Evolutionary conservation across 2,113 vertebrate species (phyloP).

Genomic region (Plecturocebus donacophilus): DNA sequence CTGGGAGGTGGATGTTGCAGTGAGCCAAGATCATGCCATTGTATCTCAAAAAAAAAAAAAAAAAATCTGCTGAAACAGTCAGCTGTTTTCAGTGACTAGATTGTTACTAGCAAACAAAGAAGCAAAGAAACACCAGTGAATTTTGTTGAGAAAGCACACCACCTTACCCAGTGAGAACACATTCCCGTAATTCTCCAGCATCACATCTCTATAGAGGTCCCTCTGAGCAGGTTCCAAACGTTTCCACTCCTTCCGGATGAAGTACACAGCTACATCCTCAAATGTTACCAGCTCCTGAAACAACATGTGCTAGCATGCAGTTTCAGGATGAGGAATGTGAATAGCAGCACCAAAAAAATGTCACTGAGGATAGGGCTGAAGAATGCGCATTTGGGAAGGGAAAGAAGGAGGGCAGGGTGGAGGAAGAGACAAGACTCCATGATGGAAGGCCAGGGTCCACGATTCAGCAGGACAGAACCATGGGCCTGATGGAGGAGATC

Average conservation of each 20-base stretch:
- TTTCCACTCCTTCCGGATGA: constrained; percentile 79
- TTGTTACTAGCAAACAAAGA: background rate
- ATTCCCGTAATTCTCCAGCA: constrained; percentile 79
- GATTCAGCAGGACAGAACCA: background rate
- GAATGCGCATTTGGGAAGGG: background rate
- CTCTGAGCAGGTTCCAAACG: constrained; percentile 75
- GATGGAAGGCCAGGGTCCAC: background rate
- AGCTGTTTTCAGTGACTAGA: background rate
- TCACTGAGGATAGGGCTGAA: background rate
- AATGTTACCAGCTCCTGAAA: constrained; percentile 77
- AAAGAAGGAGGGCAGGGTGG: background rate
- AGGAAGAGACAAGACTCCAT: background rate
- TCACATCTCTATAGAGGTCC: constrained; percentile 76
- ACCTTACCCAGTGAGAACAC: constrained; percentile 76
- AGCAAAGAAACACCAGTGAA: background rate
- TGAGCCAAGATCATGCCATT: too few relatives aligned
- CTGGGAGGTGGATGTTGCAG: too few relatives aligned
- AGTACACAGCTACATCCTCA: constrained; percentile 79
- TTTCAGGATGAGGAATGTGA: background rate
- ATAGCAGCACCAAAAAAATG: background rate
- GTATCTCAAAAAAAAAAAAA: too few relatives aligned
- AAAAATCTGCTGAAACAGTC: too few relatives aligned
- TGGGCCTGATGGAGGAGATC: background rate
- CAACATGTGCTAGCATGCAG: background rate
- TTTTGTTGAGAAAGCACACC: background rate